Conservation (phyloP, 2,113 vertebrate species). For the Arvicanthis niloticus region DNA sequence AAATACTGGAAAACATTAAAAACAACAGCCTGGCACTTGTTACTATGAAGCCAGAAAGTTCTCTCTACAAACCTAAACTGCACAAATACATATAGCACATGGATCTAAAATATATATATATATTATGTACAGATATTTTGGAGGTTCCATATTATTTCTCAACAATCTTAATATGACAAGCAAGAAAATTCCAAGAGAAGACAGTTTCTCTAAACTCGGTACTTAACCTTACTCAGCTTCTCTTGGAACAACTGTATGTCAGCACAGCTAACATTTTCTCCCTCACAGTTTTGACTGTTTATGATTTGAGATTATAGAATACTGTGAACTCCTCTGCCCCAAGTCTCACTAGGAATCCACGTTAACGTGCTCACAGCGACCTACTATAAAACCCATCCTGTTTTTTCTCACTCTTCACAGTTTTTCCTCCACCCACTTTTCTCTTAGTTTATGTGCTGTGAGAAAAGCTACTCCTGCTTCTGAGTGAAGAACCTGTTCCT, state of each 20-base stretch:
- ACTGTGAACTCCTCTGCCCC: conserved; percentile 28
- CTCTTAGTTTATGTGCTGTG: neutral
- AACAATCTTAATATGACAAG: conserved; percentile 51
- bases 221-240: conserved; percentile 51
- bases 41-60: conserved; percentile 55
- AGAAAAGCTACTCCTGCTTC: conserved; percentile 7
- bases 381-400: conserved; percentile 21
- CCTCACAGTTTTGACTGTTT: conserved; percentile 14
- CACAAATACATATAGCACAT: conserved; percentile 4
- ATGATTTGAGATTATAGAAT: conserved; percentile 10
- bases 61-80: conserved; percentile 17
- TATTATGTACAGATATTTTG: neutral
- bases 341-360: conserved; percentile 13
- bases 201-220: conserved; percentile 51
- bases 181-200: conserved; percentile 53
- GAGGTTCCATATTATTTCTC: conserved; percentile 46
- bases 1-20: conserved; percentile 50
- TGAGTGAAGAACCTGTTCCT: neutral
- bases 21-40: conserved; percentile 48
- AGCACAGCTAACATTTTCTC: conserved; percentile 42
- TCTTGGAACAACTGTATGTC: conserved; percentile 30
- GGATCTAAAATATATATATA: conserved; percentile 47
- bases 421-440: conserved; percentile 58
- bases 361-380: conserved; percentile 27
- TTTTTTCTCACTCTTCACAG: conserved; percentile 58